These are phyloP conservation scores for Notospermus geniculatus DNA, from an alignment of 1,140 invertebrate species.

Conservation along the genomic window DNA sequence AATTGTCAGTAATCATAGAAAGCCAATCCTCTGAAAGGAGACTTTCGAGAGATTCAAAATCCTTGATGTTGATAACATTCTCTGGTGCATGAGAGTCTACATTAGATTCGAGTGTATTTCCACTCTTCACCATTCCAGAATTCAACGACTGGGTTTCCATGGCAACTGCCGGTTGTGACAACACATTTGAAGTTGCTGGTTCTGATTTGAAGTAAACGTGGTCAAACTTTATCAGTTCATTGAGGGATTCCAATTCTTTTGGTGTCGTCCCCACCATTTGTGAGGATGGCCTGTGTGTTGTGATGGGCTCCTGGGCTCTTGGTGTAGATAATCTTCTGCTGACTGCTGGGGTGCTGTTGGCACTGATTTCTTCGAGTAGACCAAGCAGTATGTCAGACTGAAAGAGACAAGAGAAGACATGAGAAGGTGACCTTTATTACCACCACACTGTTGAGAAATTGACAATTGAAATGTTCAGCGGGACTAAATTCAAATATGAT, in stretches of 20 bases:
- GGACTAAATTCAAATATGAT: no score
- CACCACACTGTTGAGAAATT: no score
- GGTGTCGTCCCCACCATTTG: constrained; percentile 54
- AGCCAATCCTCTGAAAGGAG: constrained; percentile 3
- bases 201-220: constrained; percentile 49
- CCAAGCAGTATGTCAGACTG: constrained; percentile 43
- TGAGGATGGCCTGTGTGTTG: constrained; percentile 11
- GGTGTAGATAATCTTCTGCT: neutral
- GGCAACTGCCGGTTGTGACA: constrained; percentile 22
- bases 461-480: no score
- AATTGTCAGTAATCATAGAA: constrained; percentile 4
- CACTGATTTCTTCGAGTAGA: constrained; percentile 26
- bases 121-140: neutral
- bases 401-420: constrained; percentile 23
- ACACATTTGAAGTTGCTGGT: neutral
- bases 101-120: constrained; percentile 18
- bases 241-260: constrained; percentile 56
- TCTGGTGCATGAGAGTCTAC: constrained; percentile 11
- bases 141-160: neutral
- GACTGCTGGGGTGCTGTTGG: neutral
- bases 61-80: constrained; percentile 3
- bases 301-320: constrained; percentile 10
- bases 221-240: constrained; percentile 55
- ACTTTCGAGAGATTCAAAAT: constrained; percentile 6
- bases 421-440: no score